A percentile compares a stretch with the other conserved stretches of the same genome.
These are phyloP conservation scores for Synanthedon andrenaeformis DNA, from an alignment of 2,888 invertebrate species.

Conservation along the genomic window DNA sequence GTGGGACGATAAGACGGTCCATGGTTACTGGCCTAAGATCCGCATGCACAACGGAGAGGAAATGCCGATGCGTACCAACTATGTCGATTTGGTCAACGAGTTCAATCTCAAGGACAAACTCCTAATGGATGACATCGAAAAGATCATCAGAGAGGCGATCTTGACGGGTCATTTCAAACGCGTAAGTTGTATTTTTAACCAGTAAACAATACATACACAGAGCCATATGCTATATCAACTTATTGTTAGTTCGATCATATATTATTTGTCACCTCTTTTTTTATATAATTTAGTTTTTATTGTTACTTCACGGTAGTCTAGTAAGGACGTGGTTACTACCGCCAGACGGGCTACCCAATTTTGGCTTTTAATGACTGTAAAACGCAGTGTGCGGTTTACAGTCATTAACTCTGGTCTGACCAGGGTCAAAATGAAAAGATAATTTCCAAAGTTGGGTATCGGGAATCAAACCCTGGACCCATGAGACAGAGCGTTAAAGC, in stretches of 20 bases:
- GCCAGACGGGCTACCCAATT: too few species aligned
- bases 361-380: too few species aligned
- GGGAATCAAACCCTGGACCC: too few species aligned
- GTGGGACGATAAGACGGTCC: slow-evolving; percentile 48
- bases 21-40: slow-evolving; percentile 72
- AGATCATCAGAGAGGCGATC: slow-evolving; percentile 63
- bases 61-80: slow-evolving; percentile 66
- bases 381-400: too few species aligned
- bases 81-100: slow-evolving; percentile 31
- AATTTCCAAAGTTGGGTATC: too few species aligned
- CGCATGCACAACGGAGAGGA: slow-evolving; percentile 68
- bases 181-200: slow-evolving; percentile 26
- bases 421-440: too few species aligned
- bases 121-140: slow-evolving; percentile 54
- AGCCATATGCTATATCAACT: not conserved
- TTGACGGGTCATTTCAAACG: slow-evolving; percentile 42
- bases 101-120: slow-evolving; percentile 34
- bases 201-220: too few species aligned
- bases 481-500: too few species aligned
- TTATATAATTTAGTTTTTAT: not conserved
- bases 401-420: too few species aligned
- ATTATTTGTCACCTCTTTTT: not conserved
- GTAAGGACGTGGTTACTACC: too few species aligned
- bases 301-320: too few species aligned
- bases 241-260: not conserved